phyloP scores from a whole-genome alignment of 2,113 vertebrate genomes.

The Sorex araneus region DNA sequence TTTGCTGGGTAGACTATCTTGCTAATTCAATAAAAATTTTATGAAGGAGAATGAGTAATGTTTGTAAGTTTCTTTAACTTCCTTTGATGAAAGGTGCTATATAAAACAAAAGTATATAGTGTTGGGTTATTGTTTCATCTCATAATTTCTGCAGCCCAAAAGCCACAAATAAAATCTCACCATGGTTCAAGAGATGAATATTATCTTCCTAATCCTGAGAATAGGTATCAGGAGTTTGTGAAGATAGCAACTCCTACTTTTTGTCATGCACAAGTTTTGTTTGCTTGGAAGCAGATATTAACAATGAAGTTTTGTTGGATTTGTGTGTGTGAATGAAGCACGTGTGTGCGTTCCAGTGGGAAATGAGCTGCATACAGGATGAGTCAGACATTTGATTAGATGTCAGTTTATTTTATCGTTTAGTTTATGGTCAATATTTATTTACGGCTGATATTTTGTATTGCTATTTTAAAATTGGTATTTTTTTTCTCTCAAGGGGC shows the following conservation, averaged over 20 bases:
- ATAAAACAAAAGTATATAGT: constrained; percentile 68
- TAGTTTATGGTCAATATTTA: constrained; percentile 27
- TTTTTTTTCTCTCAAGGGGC: background rate
- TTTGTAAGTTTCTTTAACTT: constrained; percentile 65
- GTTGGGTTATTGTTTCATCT: constrained; percentile 76
- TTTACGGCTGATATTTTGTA: constrained; percentile 10
- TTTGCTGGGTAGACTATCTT: constrained; percentile 56
- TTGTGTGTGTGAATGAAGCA: background rate
- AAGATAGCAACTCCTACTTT: constrained; percentile 36
- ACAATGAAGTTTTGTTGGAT: constrained; percentile 12
- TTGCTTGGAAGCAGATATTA: constrained; percentile 42
- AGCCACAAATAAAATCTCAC: constrained; percentile 67
- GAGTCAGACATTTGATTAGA: constrained; percentile 53
- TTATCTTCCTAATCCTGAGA: constrained; percentile 63
- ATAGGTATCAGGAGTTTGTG: constrained; percentile 60
- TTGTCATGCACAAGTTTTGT: constrained; percentile 22
- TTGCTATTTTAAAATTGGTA: constrained; percentile 38
- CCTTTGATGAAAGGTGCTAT: constrained; percentile 68
- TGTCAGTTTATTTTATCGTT: background rate
- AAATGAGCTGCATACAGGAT: constrained; percentile 22
- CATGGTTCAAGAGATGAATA: constrained; percentile 38
- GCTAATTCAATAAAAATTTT: constrained; percentile 74
- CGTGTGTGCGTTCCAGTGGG: background rate
- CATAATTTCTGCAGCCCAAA: constrained; percentile 70
- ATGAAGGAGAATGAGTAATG: constrained; percentile 76